phyloP scores from a whole-genome alignment of 2,888 invertebrate species.

The Drosophila stalkeri region DNA sequence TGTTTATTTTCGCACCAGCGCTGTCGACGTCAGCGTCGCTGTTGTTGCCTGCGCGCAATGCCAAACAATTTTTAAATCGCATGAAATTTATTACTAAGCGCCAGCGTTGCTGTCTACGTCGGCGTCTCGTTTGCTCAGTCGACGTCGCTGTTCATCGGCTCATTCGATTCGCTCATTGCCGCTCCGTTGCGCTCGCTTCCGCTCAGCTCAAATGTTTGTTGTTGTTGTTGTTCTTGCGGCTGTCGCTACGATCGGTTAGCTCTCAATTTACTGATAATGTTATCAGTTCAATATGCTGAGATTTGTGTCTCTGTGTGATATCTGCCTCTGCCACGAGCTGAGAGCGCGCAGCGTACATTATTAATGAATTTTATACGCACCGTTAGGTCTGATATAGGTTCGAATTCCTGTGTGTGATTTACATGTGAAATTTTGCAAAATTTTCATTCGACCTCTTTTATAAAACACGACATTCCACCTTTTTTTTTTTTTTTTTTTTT shows the following conservation, averaged over 20 bases:
- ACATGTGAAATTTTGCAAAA: constrained; percentile 41
- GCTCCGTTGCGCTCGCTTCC: constrained; percentile 50
- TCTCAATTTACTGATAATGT: constrained; percentile 48
- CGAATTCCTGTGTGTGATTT: constrained; percentile 52
- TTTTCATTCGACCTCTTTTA: constrained; percentile 50
- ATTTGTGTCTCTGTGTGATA: constrained; percentile 17
- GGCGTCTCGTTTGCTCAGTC: constrained; percentile 13
- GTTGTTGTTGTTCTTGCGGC: not conserved
- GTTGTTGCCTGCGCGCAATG: constrained; percentile 64
- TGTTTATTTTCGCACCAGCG: constrained; percentile 48
- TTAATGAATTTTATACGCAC: constrained; percentile 9
- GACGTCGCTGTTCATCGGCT: constrained; percentile 18
- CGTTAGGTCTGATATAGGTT: constrained; percentile 17
- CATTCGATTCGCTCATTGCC: constrained; percentile 44
- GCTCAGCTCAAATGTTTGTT: constrained; percentile 28
- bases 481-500: no score
- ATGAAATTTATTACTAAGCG: constrained; percentile 65
- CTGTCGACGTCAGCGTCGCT: constrained; percentile 60
- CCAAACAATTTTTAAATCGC: constrained; percentile 71
- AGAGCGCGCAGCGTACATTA: not conserved
- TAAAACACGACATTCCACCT: constrained; percentile 25
- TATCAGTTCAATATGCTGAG: constrained; percentile 27
- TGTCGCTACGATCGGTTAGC: constrained; percentile 20
- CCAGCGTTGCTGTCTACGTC: constrained; percentile 8
- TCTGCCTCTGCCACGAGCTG: not conserved